A percentile compares a stretch with the other conserved stretches of the same genome.
Conservation (phyloP, 2,113 vertebrate genomes). For the Bagarius yarrelli region DNA sequence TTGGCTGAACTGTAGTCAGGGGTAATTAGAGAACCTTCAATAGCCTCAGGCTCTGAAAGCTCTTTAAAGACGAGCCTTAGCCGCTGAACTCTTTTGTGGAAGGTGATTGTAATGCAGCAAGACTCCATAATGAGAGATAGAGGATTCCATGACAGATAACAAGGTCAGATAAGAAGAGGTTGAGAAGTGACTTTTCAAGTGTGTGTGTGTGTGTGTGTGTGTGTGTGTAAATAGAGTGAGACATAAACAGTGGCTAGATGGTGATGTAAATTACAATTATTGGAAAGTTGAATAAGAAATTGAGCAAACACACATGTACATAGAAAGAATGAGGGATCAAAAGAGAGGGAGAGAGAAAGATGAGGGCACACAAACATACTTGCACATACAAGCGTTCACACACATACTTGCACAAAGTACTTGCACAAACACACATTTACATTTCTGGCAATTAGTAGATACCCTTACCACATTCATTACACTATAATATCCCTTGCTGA, state of each 20-base stretch:
- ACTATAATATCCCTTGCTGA: too few species aligned
- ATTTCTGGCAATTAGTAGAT: too few species aligned
- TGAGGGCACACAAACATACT: too few species aligned
- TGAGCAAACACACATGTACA: not conserved
- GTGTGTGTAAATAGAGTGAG: constrained; percentile 7
- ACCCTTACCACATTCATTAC: too few species aligned
- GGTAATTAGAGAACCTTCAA: constrained; percentile 32
- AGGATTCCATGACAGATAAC: constrained; percentile 22
- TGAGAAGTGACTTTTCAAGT: constrained; percentile 17
- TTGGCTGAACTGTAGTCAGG: constrained; percentile 6
- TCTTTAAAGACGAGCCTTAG: constrained; percentile 11
- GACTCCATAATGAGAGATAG: constrained; percentile 30
- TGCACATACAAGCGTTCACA: too few species aligned
- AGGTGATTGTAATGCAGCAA: constrained; percentile 35
- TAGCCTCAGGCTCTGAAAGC: constrained; percentile 24
- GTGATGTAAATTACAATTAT: not conserved
- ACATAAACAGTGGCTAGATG: not conserved
- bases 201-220: constrained; percentile 23
- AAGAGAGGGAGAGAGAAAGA: too few species aligned
- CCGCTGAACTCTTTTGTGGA: not conserved
- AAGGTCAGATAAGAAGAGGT: constrained; percentile 16
- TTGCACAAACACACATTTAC: too few species aligned
- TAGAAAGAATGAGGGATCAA: too few species aligned
- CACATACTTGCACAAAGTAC: too few species aligned
- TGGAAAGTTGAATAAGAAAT: not conserved